Percentiles rank a stretch among this genome's conserved stretches.
Evolutionary conservation across 2,113 vertebrate genomes (phyloP).

Genomic region (Delphinapterus leucas): DNA sequence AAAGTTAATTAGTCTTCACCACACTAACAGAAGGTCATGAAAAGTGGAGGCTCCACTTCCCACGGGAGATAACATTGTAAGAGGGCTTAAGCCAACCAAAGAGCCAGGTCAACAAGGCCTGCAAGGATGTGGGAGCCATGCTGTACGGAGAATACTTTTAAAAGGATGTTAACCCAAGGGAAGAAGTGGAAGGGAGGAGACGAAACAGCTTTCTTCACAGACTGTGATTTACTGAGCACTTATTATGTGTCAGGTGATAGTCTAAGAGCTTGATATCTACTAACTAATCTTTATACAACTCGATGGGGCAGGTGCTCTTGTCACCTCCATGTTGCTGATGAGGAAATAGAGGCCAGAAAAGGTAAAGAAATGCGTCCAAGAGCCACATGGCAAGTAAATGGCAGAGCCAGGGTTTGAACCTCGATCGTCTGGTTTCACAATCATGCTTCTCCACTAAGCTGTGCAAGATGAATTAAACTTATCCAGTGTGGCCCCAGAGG

Average conservation of each 20-base stretch:
- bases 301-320: not conserved
- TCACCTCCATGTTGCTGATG: not conserved
- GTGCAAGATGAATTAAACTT: not conserved
- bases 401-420: not conserved
- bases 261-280: not conserved
- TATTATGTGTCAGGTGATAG: not conserved
- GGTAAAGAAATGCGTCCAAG: not conserved
- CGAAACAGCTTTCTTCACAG: not conserved
- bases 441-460: not conserved
- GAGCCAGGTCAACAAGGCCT: not conserved
- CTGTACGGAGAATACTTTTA: not conserved
- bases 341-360: not conserved
- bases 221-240: not conserved
- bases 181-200: not conserved
- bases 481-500: not conserved
- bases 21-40: not conserved
- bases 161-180: not conserved
- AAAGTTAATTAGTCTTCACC: not conserved
- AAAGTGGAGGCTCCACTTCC: not conserved
- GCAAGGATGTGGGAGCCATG: not conserved
- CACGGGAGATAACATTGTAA: not conserved
- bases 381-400: not conserved
- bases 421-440: not conserved
- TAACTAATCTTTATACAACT: not conserved
- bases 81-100: not conserved